A percentile compares a stretch with the other conserved stretches of the same genome.
These are phyloP conservation scores for Achlya flavicornis DNA, from an alignment of 2,888 invertebrate genomes.

Conservation along the genomic window DNA sequence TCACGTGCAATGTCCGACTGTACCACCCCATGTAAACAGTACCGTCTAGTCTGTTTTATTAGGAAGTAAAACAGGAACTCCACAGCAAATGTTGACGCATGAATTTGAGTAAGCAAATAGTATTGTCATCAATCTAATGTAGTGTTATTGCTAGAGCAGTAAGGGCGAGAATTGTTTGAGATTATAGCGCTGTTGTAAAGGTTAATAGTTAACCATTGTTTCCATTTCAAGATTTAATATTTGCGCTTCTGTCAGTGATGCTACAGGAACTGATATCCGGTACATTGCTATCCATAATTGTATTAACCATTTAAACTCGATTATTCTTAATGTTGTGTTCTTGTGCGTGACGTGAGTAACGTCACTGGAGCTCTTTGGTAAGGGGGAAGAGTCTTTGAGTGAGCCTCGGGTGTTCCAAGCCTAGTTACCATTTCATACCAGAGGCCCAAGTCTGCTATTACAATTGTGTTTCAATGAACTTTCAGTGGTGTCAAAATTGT, in stretches of 20 bases:
- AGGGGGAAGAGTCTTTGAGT: too few species aligned
- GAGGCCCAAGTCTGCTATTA: too few species aligned
- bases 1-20: not conserved
- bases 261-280: too few species aligned
- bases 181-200: not conserved
- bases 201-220: not conserved
- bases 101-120: constrained; percentile 1
- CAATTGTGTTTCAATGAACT: too few species aligned
- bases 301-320: too few species aligned
- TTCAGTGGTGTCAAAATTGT: too few species aligned
- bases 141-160: not conserved
- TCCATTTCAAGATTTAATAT: not conserved
- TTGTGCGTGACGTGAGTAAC: too few species aligned
- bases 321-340: too few species aligned
- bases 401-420: too few species aligned
- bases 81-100: not conserved
- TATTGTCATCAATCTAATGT: not conserved
- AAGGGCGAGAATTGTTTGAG: not conserved
- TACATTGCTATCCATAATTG: too few species aligned
- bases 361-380: too few species aligned
- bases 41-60: constrained; percentile 1
- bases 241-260: not conserved
- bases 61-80: constrained; percentile 2
- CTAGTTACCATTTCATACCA: too few species aligned
- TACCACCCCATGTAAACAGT: constrained; percentile 2